Evolutionary conservation across 2,113 vertebrate species (phyloP).

Genomic region (Mola mola): DNA sequence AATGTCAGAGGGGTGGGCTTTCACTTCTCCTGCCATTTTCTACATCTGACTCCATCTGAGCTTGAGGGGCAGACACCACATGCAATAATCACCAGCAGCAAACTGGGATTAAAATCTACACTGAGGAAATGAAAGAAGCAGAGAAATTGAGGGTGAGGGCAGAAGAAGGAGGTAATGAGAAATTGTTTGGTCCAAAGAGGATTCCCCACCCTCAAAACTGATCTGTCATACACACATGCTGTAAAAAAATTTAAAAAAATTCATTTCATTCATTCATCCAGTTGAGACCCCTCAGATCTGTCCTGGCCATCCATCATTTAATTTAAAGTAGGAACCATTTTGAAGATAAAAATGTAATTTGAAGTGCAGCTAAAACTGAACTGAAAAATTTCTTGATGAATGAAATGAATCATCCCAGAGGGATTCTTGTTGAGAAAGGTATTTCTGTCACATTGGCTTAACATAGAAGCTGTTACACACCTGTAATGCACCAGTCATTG

Average conservation of each 20-base stretch:
- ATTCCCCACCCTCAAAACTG: conserved; percentile 25
- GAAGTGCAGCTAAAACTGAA: background rate
- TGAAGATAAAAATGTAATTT: conserved; percentile 45
- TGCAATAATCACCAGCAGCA: conserved; percentile 25
- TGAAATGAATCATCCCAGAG: background rate
- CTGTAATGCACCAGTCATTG: conserved; percentile 30
- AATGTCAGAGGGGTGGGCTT: background rate
- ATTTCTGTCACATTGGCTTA: conserved; percentile 8
- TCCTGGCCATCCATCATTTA: conserved; percentile 45
- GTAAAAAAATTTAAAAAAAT: conserved; percentile 11
- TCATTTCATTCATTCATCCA: conserved; percentile 35
- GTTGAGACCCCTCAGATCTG: conserved; percentile 28
- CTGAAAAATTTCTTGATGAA: no score
- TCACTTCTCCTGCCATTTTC: conserved; percentile 10
- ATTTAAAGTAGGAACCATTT: conserved; percentile 7
- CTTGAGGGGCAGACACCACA: conserved; percentile 4
- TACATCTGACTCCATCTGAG: background rate
- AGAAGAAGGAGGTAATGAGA: conserved; percentile 15
- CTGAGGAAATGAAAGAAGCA: background rate
- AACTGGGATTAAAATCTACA: conserved; percentile 41
- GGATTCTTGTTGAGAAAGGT: conserved; percentile 1
- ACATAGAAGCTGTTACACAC: conserved; percentile 46
- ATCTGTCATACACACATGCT: background rate
- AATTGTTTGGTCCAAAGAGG: conserved; percentile 23
- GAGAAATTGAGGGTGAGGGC: no score